Base-by-base conservation (phyloP, 1,140 invertebrate genomes). In the Anagrus nilaparvatae region DNA sequence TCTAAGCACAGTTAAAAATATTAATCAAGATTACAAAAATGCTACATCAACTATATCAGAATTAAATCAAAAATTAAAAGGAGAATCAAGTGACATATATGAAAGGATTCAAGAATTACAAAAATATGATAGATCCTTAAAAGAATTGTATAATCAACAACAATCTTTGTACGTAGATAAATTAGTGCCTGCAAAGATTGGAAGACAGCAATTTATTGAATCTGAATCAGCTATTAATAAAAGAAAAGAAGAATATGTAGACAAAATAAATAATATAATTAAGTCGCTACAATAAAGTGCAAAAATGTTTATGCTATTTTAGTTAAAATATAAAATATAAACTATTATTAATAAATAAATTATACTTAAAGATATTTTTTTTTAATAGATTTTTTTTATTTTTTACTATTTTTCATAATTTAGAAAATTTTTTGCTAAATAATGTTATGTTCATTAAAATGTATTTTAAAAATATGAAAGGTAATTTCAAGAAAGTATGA, bases 101-200 rank as follows among this genome's bases (percentile, higher is more conserved):
- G 81, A 83, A 25, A 75, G 79, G 59, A 70, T 82, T 1, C 60
- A 59, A 36, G 80, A 82, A 43, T 55, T 82, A 10, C 79, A 82
- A 49, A 75, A 74, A 40, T 48, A 74, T 39, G 80, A 83, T 52
- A 67, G 68, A 49, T 47, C 58, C 2, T 48, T 74, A 17, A 72
- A 71, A 40, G 72, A 73, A 33, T 34, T 72, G 5, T 73, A 71
- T 43, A 61, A 60, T 42, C 67, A 72, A 30, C 69, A 72, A 16
- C 71, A 80, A 45, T 60, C 61, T 12, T 49, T 73, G 3, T 71
- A 76, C 42, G 70, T 78, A 30, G 81, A 85, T 38, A 82, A 79
- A 56, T 56, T 83, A 19, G 73, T 83, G 8, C 65, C 72, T 9
- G 74, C 74, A 4, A 84, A 83, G 62, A 73, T 84, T 43, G 66